Conservation (phyloP, 2,888 invertebrate species). For the Oscheius sp. region DNA sequence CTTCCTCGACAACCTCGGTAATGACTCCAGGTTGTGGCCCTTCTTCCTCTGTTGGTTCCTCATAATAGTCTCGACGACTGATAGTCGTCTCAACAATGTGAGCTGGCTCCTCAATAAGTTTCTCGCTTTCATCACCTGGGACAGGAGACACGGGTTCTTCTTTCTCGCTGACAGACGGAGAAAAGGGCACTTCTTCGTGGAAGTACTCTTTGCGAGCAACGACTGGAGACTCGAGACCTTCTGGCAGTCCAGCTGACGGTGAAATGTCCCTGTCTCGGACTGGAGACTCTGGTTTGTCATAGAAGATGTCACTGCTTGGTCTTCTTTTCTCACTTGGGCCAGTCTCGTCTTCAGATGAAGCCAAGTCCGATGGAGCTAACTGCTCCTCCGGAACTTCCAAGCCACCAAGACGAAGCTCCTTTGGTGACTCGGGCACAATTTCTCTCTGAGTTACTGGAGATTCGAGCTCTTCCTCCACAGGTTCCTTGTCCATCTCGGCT, state of each 20-base stretch:
- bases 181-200: slow-evolving; percentile 6
- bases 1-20: background rate
- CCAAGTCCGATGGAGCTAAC: slow-evolving; percentile 13
- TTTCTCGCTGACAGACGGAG: slow-evolving; percentile 2
- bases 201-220: background rate
- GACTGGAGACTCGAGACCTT: background rate
- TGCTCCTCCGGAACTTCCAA: slow-evolving; percentile 9
- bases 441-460: background rate
- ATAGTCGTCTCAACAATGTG: slow-evolving; percentile 5
- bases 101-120: background rate
- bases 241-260: too few species aligned
- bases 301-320: too few species aligned
- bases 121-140: background rate
- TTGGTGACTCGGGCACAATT: too few species aligned
- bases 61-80: background rate
- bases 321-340: too few species aligned
- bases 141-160: background rate
- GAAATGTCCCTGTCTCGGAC: too few species aligned
- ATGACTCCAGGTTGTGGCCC: background rate
- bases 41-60: too few species aligned
- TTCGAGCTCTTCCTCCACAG: slow-evolving; percentile 9
- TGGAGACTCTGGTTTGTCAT: too few species aligned
- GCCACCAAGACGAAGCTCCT: too few species aligned
- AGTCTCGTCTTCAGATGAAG: background rate
- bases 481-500: too few species aligned